A percentile compares a stretch with the other conserved stretches of the same genome.
Evolutionary conservation across 2,113 vertebrate genomes (phyloP).

Genomic region (Dasyurus viverrinus): DNA sequence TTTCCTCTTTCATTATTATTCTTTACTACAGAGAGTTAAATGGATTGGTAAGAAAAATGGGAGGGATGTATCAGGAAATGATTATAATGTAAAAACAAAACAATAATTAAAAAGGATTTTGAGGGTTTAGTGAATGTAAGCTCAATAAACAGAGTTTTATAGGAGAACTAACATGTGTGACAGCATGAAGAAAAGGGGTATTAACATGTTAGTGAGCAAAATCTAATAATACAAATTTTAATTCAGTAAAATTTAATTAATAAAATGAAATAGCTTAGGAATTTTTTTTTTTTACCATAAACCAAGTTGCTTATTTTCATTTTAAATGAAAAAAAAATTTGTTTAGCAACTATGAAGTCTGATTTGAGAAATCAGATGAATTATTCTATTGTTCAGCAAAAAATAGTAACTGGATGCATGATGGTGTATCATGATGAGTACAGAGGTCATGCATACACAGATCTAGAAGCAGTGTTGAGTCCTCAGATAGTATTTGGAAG

Average conservation of each 20-base stretch:
- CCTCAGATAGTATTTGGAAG: slow-evolving; percentile 16
- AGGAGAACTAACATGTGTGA: not conserved
- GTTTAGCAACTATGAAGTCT: not conserved
- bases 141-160: not conserved
- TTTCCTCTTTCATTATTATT: not conserved
- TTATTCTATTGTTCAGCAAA: not conserved
- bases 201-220: not conserved
- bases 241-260: not conserved
- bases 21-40: not conserved
- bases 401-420: not conserved
- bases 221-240: not conserved
- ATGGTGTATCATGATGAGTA: not conserved
- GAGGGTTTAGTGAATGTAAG: not conserved
- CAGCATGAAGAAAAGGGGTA: not conserved
- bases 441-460: not conserved
- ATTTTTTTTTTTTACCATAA: not conserved
- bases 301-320: not conserved
- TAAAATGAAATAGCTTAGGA: not conserved
- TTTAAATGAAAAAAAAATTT: not conserved
- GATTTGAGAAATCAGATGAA: not conserved
- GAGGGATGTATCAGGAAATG: not conserved
- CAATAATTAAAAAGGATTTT: not conserved
- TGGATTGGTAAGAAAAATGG: not conserved
- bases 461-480: slow-evolving; percentile 26
- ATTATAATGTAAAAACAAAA: not conserved